phyloP scores from a whole-genome alignment of 1,140 invertebrate species.

The Polypedilum pembai region DNA sequence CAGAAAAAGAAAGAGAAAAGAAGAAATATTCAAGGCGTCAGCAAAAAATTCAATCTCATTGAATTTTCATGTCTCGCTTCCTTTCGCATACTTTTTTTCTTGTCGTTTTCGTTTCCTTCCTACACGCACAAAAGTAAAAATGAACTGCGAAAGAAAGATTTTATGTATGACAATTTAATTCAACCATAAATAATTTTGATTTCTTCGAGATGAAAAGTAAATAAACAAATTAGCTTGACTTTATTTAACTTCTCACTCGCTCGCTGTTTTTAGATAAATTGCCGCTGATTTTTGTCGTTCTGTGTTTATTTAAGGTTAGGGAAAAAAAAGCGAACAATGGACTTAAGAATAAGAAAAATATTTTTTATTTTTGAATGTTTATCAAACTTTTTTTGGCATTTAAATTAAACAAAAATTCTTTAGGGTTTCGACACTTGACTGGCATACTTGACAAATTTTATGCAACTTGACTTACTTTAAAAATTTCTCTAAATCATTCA shows the following conservation, averaged over 20 bases:
- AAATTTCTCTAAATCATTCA: no score
- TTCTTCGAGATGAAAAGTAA: constrained; percentile 2
- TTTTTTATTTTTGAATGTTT: no score
- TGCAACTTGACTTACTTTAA: no score
- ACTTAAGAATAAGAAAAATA: no score
- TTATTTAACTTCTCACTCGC: background rate
- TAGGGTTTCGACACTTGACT: no score
- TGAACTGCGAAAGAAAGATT: background rate
- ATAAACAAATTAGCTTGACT: constrained; percentile 18
- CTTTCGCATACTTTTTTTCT: background rate
- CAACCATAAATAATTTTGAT: constrained; percentile 19
- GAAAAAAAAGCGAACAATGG: no score
- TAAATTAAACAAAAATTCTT: no score
- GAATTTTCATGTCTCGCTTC: background rate
- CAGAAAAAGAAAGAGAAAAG: background rate
- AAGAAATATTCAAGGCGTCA: constrained; percentile 8
- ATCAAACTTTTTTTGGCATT: no score
- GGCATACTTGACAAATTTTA: no score
- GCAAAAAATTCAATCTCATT: constrained; percentile 7
- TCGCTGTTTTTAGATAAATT: background rate
- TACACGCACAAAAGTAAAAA: background rate
- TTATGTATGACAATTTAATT: constrained; percentile 19
- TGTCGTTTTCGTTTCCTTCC: background rate
- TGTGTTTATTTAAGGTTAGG: no score
- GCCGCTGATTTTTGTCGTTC: no score